phyloP scores from a whole-genome alignment of 2,888 invertebrate species.

The Phaonia tiefii region DNA sequence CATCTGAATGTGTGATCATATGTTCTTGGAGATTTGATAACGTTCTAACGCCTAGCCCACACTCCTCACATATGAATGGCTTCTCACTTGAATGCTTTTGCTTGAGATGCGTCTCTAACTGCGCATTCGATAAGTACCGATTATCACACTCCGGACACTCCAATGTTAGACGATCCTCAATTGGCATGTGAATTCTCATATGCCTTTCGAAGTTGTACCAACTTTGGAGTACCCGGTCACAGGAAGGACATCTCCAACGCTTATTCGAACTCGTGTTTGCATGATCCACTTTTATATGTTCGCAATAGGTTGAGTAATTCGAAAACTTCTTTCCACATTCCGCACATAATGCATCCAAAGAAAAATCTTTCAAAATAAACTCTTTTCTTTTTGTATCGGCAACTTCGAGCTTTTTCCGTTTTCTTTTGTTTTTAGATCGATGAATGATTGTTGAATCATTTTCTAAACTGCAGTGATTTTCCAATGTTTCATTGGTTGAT shows the following conservation, averaged over 20 bases:
- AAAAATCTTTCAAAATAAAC: constrained; percentile 33
- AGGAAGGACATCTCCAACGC: constrained; percentile 66
- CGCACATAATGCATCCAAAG: constrained; percentile 39
- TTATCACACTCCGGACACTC: constrained; percentile 77
- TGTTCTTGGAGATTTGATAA: constrained; percentile 81
- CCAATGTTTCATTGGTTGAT: neutral
- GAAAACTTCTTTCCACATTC: constrained; percentile 47
- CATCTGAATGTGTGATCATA: constrained; percentile 81
- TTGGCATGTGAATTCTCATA: constrained; percentile 71
- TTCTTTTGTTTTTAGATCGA: neutral
- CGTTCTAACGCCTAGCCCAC: constrained; percentile 81
- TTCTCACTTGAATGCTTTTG: constrained; percentile 78
- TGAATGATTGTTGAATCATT: neutral
- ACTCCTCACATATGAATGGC: constrained; percentile 81
- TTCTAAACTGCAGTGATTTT: no score
- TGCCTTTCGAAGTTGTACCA: constrained; percentile 64
- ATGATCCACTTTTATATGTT: constrained; percentile 70
- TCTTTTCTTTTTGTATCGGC: no score
- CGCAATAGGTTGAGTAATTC: constrained; percentile 61
- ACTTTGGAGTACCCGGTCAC: constrained; percentile 60
- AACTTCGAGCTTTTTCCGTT: constrained; percentile 48
- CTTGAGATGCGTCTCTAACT: constrained; percentile 74
- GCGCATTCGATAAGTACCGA: constrained; percentile 73
- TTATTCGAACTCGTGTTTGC: constrained; percentile 42
- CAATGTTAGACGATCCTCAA: constrained; percentile 68